Base-by-base conservation (phyloP, 2,888 invertebrate species). In the Melieria picta region DNA sequence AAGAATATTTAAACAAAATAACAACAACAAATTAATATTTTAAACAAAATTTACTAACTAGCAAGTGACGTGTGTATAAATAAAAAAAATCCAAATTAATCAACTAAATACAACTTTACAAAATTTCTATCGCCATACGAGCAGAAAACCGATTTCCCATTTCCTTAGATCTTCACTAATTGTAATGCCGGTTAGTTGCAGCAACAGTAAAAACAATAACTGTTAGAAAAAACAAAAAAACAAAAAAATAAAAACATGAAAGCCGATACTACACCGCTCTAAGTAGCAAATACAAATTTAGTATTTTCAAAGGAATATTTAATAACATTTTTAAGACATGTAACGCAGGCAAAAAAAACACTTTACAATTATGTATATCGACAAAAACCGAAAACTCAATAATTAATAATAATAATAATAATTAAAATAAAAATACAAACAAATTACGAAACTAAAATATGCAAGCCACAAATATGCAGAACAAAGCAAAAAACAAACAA, bases 1-100 rank as follows among this genome's bases (percentile, higher is more conserved):
- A 81, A 80, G 81, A 79, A 78, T 78, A 82, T 80, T 80, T 64
- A 69, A 75, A 69, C 72, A 45, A 50, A 70, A 68, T 61, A 65
- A 62, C 30, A 58, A 9, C 79, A 77, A 47, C 30, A 10, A 16
- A 30, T 58, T 58, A 4, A 58, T 16, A 58, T 30, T n/a, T 42
- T 30, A 13, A 13, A 58, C 80, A 75, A 76, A 76, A 77, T 75
- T 78, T 70, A 68, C 72, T n/a, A n/a, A 57, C n/a, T 30, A 30
- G 30, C 30, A 30, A 30, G 30, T 30, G 30, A 30, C 30, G 30
- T 30, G 30, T 30, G 30, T 30, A 30, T 30, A 30, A 30, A 30
- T 30, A 30, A 30, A 30, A 30, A 30, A 30, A 3, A 30, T 30
- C 30, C 30, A 30, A 30, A 30, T 30, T 30, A 30, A 30, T 30